Base-by-base conservation (phyloP, 2,113 vertebrate species). In the Lanius collurio region DNA sequence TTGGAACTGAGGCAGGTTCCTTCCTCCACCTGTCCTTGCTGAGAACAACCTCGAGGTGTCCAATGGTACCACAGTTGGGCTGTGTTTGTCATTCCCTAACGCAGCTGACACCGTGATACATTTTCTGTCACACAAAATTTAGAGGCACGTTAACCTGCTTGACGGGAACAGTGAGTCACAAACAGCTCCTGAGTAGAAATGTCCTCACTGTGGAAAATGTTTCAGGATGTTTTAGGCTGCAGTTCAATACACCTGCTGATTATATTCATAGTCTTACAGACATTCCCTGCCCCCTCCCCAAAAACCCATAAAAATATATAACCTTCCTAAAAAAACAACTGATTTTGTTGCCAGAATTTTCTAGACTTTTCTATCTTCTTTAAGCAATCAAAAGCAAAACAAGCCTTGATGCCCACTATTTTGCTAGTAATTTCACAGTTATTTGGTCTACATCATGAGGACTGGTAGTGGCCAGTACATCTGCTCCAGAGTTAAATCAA, bases 91-190 rank as follows among this genome's bases (percentile, higher is more conserved):
- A 88, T 91, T 93, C 70, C 64, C 65, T 71, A 79, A 11, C 27
- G 47, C 78, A 78, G 68, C 59, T 94, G 94, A 91, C 94, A 65
- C 68, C 28, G 21, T 88, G 82, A 95, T 93, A 59, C 86, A 90
- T 96, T 93, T 94, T 90, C 84, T 94, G 83, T 80, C 93, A 83
- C 73, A 39, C 70, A n/a, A 93, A 90, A 91, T 97, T 95, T 77
- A 93, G 88, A 91, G 90, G 64, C 31, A 92, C 90, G 90, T 97
- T 95, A 95, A 83, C 86, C 85, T 87, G 71, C 63, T 77, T 90
- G 91, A 87, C 3, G 7, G 55, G 77, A 95, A 76, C 64, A 60
- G 76, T 89, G 83, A 96, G 83, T 96, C 95, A 94, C 69, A 75
- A 84, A 65, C 37, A 59, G 33, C 55, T 95, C 85, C 87, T 75